Base-by-base conservation (phyloP, 2,797 vertebrate species). In the Gymnothorax javanicus region DNA sequence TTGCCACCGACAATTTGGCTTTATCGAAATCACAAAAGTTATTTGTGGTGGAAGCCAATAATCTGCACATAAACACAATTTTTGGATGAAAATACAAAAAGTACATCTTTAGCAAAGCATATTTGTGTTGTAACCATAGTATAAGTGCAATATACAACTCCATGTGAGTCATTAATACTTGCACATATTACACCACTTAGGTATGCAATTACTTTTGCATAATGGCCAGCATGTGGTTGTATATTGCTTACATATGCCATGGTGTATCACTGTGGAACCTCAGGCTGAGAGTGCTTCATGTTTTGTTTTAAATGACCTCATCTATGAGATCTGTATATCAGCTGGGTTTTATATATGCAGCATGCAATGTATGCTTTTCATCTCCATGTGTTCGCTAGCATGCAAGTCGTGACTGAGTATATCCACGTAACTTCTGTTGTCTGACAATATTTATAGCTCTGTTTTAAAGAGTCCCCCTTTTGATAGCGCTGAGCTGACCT, bases 401-500 rank as follows among this genome's bases (percentile, higher is more conserved):
- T 50, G 71, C 52, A 33, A 84, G 57, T 33, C 27, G 56, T 60
- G 67, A 77, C 82, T 25, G 67, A 8, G 9, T 25, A 56, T 52
- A 64, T 82, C 71, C 75, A 2, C 52, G 56, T 27, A 79, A 73
- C 54, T 83, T 33, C 82, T 62, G 50, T 67, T 59, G 81, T 58
- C n/a, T 50, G 7, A 15, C 8, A 12, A 79, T 85, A 59, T 85
- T 79, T 85, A 79, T 81, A 64, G 67, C 58, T 56, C 50, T 4
- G 9, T 54, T 62, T 62, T 52, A 67, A 52, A 54, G 54, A 54
- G 54, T 33, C 52, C 52, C 54, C 43, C 27, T 52, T 57, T 59
- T 73, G 82, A 58, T 59, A 79, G 86, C 17, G 27, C 59, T 25
- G 67, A 58, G 27, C 33, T 20, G 25, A 52, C 27, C 82, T 25